Conservation (phyloP, 2,113 vertebrate genomes). For the Peromyscus leucopus region DNA sequence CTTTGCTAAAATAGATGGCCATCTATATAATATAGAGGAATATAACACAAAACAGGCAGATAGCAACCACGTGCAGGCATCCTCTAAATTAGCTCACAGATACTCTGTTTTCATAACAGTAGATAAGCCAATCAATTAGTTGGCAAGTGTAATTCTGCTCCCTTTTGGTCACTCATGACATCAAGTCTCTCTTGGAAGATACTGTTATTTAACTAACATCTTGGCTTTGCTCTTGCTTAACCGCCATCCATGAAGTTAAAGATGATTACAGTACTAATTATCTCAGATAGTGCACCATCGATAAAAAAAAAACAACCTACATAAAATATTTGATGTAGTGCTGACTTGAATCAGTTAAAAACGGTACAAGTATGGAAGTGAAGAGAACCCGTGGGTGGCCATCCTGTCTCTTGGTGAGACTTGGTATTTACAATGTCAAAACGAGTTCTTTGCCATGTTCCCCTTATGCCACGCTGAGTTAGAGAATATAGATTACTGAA, state of each 20-base stretch:
- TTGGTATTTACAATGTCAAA: not conserved
- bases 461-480: not conserved
- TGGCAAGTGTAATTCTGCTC: not conserved
- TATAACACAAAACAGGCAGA: not conserved
- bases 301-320: not conserved
- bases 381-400: not conserved
- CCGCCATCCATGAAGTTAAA: not conserved
- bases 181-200: not conserved
- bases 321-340: not conserved
- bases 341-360: not conserved
- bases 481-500: not conserved
- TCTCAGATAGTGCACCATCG: not conserved
- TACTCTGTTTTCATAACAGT: not conserved
- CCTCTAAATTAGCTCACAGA: not conserved
- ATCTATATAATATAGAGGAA: not conserved
- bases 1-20: slow-evolving; percentile 11
- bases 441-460: not conserved
- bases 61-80: not conserved
- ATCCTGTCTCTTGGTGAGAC: not conserved
- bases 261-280: not conserved
- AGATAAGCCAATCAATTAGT: not conserved
- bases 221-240: slow-evolving; percentile 42
- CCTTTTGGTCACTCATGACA: not conserved
- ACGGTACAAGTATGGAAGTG: too few species aligned
- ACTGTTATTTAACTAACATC: not conserved